phyloP scores from a whole-genome alignment of 2,113 vertebrate genomes.

The Sinosuthora webbiana region DNA sequence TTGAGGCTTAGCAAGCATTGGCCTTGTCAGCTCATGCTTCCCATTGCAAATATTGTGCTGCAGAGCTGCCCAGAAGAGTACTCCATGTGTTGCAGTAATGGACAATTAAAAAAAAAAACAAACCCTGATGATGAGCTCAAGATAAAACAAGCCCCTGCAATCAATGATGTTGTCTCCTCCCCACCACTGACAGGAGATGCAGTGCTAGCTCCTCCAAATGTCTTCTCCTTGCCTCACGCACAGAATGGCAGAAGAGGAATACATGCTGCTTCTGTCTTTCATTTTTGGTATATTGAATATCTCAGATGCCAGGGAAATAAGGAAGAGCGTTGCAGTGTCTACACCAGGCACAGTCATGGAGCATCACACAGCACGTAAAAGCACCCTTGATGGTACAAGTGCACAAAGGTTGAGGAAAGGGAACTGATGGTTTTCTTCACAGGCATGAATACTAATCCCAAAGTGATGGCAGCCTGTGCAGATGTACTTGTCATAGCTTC shows the following conservation, averaged over 20 bases:
- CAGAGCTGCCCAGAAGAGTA: neutral
- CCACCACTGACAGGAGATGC: neutral
- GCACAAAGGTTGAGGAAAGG: neutral
- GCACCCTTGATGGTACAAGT: neutral
- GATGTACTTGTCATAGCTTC: neutral
- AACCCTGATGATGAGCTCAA: neutral
- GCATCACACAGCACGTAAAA: neutral
- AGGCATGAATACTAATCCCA: neutral
- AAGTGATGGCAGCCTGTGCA: neutral
- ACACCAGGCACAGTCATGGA: neutral
- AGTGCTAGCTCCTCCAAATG: neutral
- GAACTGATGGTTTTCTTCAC: neutral
- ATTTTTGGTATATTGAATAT: neutral
- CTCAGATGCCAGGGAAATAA: neutral
- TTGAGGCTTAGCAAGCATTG: neutral
- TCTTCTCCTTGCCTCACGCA: neutral
- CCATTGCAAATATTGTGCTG: neutral
- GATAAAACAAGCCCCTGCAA: neutral
- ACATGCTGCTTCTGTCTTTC: neutral
- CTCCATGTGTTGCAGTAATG: neutral
- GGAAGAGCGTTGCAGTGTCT: neutral
- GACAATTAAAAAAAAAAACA: neutral
- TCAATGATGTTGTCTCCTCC: neutral
- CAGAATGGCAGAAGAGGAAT: neutral
- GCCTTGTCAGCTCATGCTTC: neutral